These are phyloP conservation scores for Platalea minor DNA, from an alignment of 2,797 vertebrate species.

Conservation along the genomic window DNA sequence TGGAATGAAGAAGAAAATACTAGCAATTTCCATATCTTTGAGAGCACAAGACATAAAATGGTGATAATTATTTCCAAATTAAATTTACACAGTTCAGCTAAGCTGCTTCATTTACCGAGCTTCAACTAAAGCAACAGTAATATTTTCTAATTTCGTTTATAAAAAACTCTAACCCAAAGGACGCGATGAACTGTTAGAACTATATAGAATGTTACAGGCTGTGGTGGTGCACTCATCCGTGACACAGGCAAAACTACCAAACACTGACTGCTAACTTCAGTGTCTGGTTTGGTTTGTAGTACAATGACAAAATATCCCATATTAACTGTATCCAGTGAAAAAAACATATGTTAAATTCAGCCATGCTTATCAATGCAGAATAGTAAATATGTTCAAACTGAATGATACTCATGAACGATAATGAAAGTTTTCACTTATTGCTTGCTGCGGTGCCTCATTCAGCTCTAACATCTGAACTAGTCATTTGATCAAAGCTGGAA, in stretches of 20 bases:
- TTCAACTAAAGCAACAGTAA: background rate
- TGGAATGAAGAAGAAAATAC: background rate
- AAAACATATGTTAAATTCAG: background rate
- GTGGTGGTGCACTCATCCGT: no score
- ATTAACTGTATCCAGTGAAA: background rate
- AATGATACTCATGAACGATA: background rate
- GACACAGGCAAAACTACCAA: background rate
- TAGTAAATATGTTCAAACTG: background rate
- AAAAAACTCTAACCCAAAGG: background rate
- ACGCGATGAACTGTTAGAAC: background rate
- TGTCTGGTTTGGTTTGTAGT: background rate
- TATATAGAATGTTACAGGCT: background rate
- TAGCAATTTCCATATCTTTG: background rate
- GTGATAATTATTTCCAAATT: background rate
- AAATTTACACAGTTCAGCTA: background rate
- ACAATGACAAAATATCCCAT: background rate
- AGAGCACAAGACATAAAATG: background rate
- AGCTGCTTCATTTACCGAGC: background rate
- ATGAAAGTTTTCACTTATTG: background rate
- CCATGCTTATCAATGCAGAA: background rate
- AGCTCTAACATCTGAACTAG: background rate
- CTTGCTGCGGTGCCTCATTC: background rate
- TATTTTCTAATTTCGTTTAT: background rate
- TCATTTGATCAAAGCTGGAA: background rate
- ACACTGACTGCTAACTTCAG: background rate